Conservation (phyloP, 2,797 vertebrate genomes). For the Poeciliopsis paucimaculata region DNA sequence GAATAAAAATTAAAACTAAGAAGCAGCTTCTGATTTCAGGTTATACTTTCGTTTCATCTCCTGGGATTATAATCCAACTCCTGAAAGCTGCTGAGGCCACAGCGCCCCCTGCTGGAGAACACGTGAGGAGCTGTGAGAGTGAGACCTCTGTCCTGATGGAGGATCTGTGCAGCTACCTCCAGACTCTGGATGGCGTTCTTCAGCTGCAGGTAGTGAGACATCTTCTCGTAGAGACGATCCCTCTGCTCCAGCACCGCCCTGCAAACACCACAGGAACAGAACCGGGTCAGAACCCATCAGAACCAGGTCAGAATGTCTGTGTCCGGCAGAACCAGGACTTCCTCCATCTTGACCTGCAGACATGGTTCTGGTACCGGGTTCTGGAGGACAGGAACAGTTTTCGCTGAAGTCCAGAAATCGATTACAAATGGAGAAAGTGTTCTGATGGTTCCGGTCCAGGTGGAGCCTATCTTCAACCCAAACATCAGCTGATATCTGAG, state of each 20-base stretch:
- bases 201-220: slow-evolving; percentile 87
- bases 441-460: no score
- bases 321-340: no score
- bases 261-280: not conserved
- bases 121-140: not conserved
- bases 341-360: no score
- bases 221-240: slow-evolving; percentile 89
- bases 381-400: not conserved
- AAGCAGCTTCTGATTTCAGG: not conserved
- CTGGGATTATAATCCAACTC: not conserved
- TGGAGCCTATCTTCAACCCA: no score
- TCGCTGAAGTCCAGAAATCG: not conserved
- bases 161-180: slow-evolving; percentile 73
- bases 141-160: not conserved
- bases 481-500: no score
- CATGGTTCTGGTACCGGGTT: no score
- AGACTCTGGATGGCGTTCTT: slow-evolving; percentile 87
- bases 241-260: slow-evolving; percentile 89
- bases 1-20: not conserved
- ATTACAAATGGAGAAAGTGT: not conserved
- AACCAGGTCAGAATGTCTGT: no score
- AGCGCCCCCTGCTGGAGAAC: not conserved
- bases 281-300: not conserved
- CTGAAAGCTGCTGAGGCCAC: not conserved
- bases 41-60: not conserved